Evolutionary conservation across 2,888 invertebrate genomes (phyloP).

Genomic region (Cepaea hortensis): DNA sequence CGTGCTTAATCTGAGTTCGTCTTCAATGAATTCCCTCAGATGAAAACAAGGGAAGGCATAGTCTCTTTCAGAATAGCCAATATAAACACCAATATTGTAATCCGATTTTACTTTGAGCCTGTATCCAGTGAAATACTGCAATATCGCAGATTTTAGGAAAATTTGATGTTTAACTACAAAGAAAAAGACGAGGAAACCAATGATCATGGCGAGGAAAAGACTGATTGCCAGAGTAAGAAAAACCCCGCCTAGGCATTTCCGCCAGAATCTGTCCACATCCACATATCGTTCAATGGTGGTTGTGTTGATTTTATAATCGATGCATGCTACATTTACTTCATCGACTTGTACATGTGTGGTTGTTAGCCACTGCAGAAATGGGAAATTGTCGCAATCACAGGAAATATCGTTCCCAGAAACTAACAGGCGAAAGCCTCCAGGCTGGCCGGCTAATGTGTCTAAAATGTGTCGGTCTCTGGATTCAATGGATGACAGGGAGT

Average conservation of each 20-base stretch:
- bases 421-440: background rate
- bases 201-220: background rate
- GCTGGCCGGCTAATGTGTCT: background rate
- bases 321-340: background rate
- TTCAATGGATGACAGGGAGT: constrained; percentile 5
- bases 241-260: constrained; percentile 7
- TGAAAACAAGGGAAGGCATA: constrained; percentile 26
- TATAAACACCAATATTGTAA: constrained; percentile 20
- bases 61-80: constrained; percentile 26
- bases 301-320: background rate
- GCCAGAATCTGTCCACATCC: constrained; percentile 15
- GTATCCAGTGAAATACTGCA: constrained; percentile 2
- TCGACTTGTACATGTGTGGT: constrained; percentile 10
- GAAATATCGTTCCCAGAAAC: constrained; percentile 29
- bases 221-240: background rate
- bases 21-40: constrained; percentile 12
- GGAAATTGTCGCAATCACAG: constrained; percentile 19
- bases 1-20: background rate
- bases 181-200: background rate
- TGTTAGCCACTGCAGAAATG: constrained; percentile 25
- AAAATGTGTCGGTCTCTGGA: background rate
- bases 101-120: background rate
- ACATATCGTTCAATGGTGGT: background rate
- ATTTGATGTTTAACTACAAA: background rate
- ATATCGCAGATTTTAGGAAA: background rate